Base-by-base conservation (phyloP, 2,113 vertebrate species). In the Ia io region DNA sequence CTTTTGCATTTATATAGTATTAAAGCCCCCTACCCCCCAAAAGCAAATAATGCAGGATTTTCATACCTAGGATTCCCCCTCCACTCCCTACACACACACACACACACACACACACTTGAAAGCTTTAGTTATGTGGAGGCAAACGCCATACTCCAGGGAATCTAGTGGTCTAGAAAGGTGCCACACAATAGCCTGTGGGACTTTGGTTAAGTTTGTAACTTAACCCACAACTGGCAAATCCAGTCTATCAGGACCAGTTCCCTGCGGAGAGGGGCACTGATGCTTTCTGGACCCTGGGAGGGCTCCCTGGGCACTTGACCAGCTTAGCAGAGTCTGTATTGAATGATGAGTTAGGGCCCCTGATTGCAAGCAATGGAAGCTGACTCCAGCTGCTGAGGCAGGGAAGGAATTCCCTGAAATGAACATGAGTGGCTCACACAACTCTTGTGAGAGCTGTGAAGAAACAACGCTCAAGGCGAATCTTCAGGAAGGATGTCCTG, bases 141-240 rank as follows among this genome's bases (percentile, higher is more conserved):
- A 7, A 71, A 59, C 6, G 9, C 44, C 28, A n/a, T 49, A 28
- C 78, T 93, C 80, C 35, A 5, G 53, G 49, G 37, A 53, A 79
- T 42, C 25, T 22, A 11, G 61, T n/a, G 25, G 12, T 76, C 69
- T 53, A 11, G 65, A 63, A 93, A 79, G 79, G 67, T 35, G 5
- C 4, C 51, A 28, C 9, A 11, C 59, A 37, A 73, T 53, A 78
- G 56, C n/a, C 47, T 93, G 22, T 90, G 82, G 40, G 47, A 44
- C 74, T 87, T 61, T 22, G 22, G 6, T 6, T 61, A 40, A 86
- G 12, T 90, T 76, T 94, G 78, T 85, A 77, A 95, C 12, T 61
- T 82, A 88, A 91, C 10, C 65, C 2, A 2, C 44, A 96, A 94
- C 82, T 63, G 86, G 82, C 73, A 77, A 59, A 80, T 93, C 93